Conservation (phyloP, 2,797 vertebrate species). For the Neostethus bicornis region DNA sequence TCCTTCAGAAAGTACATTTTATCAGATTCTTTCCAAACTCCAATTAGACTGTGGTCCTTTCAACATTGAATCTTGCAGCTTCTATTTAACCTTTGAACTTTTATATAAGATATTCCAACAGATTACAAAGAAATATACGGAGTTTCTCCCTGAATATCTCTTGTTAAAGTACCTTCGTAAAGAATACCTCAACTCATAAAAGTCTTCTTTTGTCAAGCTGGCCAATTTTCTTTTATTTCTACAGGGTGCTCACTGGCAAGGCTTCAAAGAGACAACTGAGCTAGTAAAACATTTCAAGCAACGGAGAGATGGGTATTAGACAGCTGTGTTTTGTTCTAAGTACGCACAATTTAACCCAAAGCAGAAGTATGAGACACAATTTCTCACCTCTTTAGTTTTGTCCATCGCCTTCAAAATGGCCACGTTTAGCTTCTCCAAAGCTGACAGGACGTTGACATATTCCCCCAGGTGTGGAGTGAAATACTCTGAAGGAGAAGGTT, state of each 20-base stretch:
- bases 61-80: not conserved
- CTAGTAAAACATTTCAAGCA: conserved; percentile 20
- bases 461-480: conserved; percentile 89
- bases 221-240: conserved; percentile 21
- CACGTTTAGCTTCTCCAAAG: conserved; percentile 89
- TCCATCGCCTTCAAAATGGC: conserved; percentile 93
- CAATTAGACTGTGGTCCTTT: too few relatives aligned
- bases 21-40: not conserved
- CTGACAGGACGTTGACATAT: conserved; percentile 87
- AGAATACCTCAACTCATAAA: not conserved
- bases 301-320: not conserved
- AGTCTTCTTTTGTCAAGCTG: conserved; percentile 19
- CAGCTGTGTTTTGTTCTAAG: not conserved
- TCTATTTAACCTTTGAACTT: not conserved
- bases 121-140: conserved; percentile 8
- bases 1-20: not conserved
- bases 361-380: not conserved
- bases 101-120: not conserved
- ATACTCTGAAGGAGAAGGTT: conserved; percentile 79
- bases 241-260: conserved; percentile 11
- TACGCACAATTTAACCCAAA: not conserved
- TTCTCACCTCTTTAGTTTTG: conserved; percentile 90
- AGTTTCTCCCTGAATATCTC: conserved; percentile 3
- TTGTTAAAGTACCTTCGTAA: not conserved
- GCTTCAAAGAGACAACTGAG: conserved; percentile 33